Base-by-base conservation (phyloP, 2,888 invertebrate species). In the Caradrina kadenii region DNA sequence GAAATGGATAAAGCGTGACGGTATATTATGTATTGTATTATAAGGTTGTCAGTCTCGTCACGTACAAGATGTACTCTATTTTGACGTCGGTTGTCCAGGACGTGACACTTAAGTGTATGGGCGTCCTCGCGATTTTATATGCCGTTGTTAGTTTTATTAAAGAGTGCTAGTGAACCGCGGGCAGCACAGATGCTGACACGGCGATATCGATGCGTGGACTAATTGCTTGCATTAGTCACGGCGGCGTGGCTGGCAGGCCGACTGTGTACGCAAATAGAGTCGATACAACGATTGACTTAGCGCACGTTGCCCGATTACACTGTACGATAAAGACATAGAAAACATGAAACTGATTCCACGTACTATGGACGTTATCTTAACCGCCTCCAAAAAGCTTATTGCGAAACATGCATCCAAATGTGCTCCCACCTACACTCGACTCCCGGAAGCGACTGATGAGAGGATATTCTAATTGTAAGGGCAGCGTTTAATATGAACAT, bases 191-290 rank as follows among this genome's bases (percentile, higher is more conserved):
- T 89, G 91, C 92, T 92, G 92, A 92, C 90, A 89, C 82, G 81
- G 89, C 90, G 87, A 85, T 93, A 90, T 89, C 89, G 89, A 89
- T 86, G 87, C 87, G 88, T 93, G 92, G 93, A 93, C 92, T 93
- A 93, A 94, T 94, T 93, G 93, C 92, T 93, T 91, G 92, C 93
- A 92, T 93, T 92, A 92, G 89, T 91, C 91, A 90, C 89, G 82
- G 77, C 83, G 83, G 77, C 82, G 84, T 86, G 86, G 85, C 90
- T 86, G 89, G 87, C 90, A 87, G 86, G 84, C 87, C 86, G 80
- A 86, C 86, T 82, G 88, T 83, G 88, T 88, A 92, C 93, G 91
- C 90, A 94, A 94, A 95, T 94, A 94, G 91, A 90, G 90, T 84
- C 88, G 83, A 87, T 88, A 89, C 86, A 88, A 86, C 90, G 93